A percentile compares a stretch with the other conserved stretches of the same genome.
Conservation (phyloP, 2,113 vertebrate species). For the Phalacrocorax pelagicus region DNA sequence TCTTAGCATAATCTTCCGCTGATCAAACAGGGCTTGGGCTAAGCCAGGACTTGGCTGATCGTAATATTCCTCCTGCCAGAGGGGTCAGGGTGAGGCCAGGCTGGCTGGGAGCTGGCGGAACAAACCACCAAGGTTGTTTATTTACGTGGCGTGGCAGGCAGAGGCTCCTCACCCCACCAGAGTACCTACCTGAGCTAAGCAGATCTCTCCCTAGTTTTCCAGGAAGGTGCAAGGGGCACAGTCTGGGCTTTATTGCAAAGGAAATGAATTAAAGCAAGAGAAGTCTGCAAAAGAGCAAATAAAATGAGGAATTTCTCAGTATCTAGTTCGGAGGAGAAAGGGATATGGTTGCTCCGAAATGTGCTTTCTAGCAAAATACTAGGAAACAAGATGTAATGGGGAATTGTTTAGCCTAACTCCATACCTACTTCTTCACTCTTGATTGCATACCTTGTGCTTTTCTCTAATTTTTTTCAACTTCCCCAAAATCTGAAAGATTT, state of each 20-base stretch:
- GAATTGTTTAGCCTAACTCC: background rate
- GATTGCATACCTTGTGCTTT: background rate
- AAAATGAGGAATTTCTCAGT: background rate
- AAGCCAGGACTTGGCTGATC: background rate
- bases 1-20: background rate
- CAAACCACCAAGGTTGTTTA: background rate
- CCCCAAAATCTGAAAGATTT: background rate
- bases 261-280: background rate
- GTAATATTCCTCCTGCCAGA: background rate
- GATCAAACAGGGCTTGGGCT: slow-evolving; percentile 19
- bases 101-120: background rate
- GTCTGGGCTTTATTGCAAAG: background rate
- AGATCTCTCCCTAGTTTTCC: background rate
- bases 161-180: background rate
- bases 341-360: background rate
- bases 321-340: background rate
- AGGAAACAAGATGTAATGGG: background rate
- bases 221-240: background rate
- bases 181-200: background rate
- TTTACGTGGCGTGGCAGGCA: background rate
- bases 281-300: background rate
- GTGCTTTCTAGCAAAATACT: background rate
- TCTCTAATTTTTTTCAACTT: background rate
- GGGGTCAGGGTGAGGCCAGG: slow-evolving; percentile 2
- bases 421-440: background rate